Percentiles rank a stretch among this genome's conserved stretches.
Evolutionary conservation across 2,797 vertebrate genomes (phyloP).

Genomic region (Neostethus bicornis): DNA sequence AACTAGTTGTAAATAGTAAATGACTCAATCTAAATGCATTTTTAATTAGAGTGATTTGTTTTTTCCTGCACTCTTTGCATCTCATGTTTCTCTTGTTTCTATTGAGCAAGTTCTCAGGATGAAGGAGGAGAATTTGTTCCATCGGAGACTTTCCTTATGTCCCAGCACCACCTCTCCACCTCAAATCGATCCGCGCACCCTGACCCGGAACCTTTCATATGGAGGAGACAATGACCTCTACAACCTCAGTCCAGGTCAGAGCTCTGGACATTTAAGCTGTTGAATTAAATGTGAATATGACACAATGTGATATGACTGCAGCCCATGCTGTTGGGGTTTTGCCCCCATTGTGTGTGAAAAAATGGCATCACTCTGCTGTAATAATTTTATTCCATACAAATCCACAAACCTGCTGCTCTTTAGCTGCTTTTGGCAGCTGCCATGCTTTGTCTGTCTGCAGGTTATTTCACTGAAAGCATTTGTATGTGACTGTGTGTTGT

Average conservation of each 20-base stretch:
- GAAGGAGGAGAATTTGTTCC: constrained; percentile 96
- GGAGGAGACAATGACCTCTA: constrained; percentile 87
- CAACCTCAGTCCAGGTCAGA: constrained; percentile 87
- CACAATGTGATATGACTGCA: constrained; percentile 1
- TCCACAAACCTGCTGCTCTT: constrained; percentile 42
- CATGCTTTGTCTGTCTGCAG: constrained; percentile 59
- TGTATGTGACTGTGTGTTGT: constrained; percentile 68
- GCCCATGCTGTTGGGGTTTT: neutral
- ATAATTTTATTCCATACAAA: constrained; percentile 20
- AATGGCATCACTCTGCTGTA: neutral
- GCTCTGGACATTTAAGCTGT: neutral
- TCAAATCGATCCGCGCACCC: constrained; percentile 86
- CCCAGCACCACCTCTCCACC: constrained; percentile 87
- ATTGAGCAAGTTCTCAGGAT: constrained; percentile 83
- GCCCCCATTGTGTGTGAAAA: constrained; percentile 20
- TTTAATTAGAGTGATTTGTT: too few relatives aligned
- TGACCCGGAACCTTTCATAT: constrained; percentile 89
- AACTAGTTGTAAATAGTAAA: constrained; percentile 11
- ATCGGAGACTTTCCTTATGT: constrained; percentile 92
- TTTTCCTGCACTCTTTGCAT: neutral
- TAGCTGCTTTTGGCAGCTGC: constrained; percentile 38
- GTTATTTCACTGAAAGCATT: constrained; percentile 53
- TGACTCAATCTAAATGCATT: too few relatives aligned
- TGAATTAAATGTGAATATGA: neutral
- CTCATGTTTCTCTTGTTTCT: neutral